Evolutionary conservation across 2,888 invertebrate species (phyloP).

Genomic region (Hyppa rectilinea): DNA sequence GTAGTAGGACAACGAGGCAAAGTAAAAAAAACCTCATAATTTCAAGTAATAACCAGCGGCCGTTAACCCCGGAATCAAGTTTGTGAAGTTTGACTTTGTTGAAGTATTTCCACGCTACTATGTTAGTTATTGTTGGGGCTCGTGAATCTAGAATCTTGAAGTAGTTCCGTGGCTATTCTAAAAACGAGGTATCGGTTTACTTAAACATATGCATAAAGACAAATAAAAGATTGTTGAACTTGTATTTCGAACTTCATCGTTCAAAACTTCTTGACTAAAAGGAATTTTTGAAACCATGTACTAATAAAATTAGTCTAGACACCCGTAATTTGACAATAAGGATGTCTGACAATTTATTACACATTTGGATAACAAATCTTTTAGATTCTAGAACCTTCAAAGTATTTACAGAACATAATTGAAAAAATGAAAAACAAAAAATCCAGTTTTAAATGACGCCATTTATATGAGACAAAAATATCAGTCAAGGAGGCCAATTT

Average conservation of each 20-base stretch:
- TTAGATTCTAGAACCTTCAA: not conserved
- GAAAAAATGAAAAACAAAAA: not conserved
- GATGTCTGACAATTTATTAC: not conserved
- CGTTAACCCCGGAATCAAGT: not conserved
- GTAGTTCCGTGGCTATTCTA: not conserved
- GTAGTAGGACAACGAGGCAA: no score
- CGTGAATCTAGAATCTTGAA: not conserved
- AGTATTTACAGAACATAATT: not conserved
- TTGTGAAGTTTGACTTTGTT: no score
- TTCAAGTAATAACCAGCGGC: not conserved
- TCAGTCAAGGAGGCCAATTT: conserved; percentile 12
- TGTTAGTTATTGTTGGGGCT: not conserved
- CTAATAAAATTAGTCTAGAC: not conserved
- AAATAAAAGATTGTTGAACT: not conserved
- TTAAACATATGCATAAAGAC: not conserved
- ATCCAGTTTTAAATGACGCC: conserved; percentile 12
- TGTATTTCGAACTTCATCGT: not conserved
- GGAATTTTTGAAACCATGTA: conserved; percentile 1
- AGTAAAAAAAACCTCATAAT: no score
- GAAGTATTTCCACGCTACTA: no score
- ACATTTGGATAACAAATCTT: not conserved
- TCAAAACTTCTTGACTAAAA: no score
- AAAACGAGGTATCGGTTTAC: not conserved
- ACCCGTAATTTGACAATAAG: not conserved
- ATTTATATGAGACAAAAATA: conserved; percentile 8